phyloP scores from a whole-genome alignment of 2,888 invertebrate genomes.

The Phrixothrix hirtus region DNA sequence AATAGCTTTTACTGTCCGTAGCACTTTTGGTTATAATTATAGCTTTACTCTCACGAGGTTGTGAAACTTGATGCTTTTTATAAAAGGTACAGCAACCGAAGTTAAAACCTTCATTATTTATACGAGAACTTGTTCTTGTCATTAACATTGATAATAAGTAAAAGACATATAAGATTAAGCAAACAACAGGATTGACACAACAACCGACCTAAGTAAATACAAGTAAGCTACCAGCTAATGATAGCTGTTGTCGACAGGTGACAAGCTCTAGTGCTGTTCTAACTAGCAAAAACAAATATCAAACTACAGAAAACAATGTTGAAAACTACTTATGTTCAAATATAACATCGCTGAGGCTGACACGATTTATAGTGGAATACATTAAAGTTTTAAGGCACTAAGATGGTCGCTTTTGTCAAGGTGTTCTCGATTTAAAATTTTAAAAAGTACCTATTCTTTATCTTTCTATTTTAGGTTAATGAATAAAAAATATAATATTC shows the following conservation, averaged over 20 bases:
- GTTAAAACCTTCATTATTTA: conserved; percentile 8
- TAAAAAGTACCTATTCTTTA: too few relatives aligned
- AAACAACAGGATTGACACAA: conserved; percentile 22
- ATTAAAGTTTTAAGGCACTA: conserved; percentile 31
- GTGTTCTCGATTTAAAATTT: too few relatives aligned
- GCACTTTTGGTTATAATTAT: conserved; percentile 20
- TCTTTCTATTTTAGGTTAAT: too few relatives aligned
- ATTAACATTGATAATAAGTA: conserved; percentile 19
- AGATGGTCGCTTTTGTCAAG: conserved; percentile 6
- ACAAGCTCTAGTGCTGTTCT: conserved; percentile 31
- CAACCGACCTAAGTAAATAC: conserved; percentile 27
- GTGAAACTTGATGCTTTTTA: background rate
- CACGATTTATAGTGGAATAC: conserved; percentile 30
- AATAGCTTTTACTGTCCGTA: conserved; percentile 22
- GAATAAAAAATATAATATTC: too few relatives aligned
- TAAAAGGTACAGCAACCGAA: background rate
- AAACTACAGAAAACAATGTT: conserved; percentile 31
- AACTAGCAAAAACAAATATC: conserved; percentile 30
- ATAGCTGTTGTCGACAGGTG: conserved; percentile 35
- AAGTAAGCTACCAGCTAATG: conserved; percentile 32
- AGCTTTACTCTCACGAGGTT: conserved; percentile 6
- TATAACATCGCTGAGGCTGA: conserved; percentile 26
- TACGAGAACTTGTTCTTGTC: conserved; percentile 10
- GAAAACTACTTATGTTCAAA: conserved; percentile 28
- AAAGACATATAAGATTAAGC: conserved; percentile 22